Conservation (phyloP, 1,140 invertebrate genomes). For the Hetaerina americana region DNA sequence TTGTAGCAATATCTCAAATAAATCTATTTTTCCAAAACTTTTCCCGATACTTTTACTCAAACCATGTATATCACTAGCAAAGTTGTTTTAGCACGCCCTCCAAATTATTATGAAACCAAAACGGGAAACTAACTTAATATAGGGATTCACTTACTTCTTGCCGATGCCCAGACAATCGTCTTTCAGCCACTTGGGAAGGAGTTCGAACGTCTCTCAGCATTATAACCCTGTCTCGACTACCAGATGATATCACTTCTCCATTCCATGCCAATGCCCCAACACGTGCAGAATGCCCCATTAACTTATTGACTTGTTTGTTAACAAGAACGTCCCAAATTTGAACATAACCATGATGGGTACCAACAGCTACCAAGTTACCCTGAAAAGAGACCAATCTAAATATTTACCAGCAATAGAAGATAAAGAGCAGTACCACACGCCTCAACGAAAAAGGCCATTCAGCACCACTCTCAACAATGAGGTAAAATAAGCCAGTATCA, state of each 20-base stretch:
- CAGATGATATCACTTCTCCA: conserved; percentile 91
- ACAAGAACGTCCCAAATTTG: conserved; percentile 95
- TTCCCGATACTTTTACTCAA: no score
- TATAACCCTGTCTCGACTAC: conserved; percentile 88
- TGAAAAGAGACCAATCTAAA: conserved; percentile 21
- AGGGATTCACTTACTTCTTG: conserved; percentile 83
- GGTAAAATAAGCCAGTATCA: no score
- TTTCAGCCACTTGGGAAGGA: conserved; percentile 59
- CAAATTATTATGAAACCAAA: no score
- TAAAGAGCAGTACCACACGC: not conserved
- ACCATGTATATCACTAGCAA: no score
- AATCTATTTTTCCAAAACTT: no score
- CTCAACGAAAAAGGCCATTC: conserved; percentile 3
- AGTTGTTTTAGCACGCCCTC: no score
- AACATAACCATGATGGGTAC: conserved; percentile 92
- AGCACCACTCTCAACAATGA: not conserved
- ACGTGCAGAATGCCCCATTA: conserved; percentile 84
- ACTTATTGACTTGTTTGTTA: conserved; percentile 85
- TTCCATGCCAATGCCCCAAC: conserved; percentile 97
- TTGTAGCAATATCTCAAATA: no score
- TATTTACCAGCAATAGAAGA: not conserved
- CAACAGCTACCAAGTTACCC: conserved; percentile 92
- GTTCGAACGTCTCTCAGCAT: conserved; percentile 88
- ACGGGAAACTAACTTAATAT: no score
- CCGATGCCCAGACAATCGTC: conserved; percentile 76